These are phyloP conservation scores for Tragulus kanchil DNA, from an alignment of 2,113 vertebrate species.

Conservation along the genomic window DNA sequence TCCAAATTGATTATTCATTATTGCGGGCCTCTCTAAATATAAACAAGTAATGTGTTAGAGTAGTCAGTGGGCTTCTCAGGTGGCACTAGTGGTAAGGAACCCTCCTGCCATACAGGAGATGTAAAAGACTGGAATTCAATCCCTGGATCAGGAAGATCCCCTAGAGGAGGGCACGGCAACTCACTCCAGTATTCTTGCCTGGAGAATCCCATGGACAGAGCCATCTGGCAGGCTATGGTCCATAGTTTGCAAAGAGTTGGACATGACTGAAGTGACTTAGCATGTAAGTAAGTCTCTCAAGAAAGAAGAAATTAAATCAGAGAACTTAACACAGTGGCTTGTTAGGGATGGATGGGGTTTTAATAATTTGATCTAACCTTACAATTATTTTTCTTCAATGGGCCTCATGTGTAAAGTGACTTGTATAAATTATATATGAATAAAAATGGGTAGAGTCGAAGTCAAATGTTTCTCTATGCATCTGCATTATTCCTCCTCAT, in stretches of 20 bases:
- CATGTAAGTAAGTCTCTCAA: neutral
- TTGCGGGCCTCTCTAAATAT: neutral
- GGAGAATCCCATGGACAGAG: neutral
- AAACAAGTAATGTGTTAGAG: neutral
- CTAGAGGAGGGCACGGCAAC: neutral
- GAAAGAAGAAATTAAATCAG: slow-evolving; percentile 53
- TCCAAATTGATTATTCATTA: neutral
- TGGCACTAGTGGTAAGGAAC: neutral
- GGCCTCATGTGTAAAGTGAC: neutral
- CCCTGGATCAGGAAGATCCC: neutral
- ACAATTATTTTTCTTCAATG: neutral
- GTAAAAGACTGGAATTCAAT: neutral
- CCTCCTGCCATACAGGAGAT: neutral
- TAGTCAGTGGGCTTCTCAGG: neutral
- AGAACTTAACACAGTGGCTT: neutral
- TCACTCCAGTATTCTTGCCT: neutral
- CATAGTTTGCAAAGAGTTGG: neutral
- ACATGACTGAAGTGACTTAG: neutral
- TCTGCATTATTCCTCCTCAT: neutral
- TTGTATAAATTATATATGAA: neutral
- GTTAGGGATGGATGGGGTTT: neutral
- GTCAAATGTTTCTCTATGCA: neutral
- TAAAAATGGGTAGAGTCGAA: neutral
- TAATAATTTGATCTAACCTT: neutral
- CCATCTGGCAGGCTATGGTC: neutral